phyloP scores from a whole-genome alignment of 2,888 invertebrate species.

The Ormia ochracea region DNA sequence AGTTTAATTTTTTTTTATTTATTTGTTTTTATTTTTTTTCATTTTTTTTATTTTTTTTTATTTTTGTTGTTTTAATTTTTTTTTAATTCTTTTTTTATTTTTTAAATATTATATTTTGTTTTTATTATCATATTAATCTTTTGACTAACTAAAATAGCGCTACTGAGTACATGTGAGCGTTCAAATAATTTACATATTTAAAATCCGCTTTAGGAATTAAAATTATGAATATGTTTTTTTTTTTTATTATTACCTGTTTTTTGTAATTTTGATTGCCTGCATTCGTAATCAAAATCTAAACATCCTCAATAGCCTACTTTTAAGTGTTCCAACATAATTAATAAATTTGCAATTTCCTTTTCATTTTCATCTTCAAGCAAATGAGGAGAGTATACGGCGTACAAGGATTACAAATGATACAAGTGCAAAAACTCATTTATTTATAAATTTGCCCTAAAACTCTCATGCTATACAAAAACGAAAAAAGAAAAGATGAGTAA shows the following conservation, averaged over 20 bases:
- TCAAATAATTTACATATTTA: no score
- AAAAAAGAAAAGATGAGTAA: constrained; percentile 29
- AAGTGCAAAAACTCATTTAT: not conserved
- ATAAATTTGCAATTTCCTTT: constrained; percentile 46
- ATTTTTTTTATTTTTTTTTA: no score
- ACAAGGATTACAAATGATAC: not conserved
- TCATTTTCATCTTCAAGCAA: constrained; percentile 31
- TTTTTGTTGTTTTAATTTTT: no score
- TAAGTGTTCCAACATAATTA: not conserved
- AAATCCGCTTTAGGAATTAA: no score
- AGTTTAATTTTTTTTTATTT: no score
- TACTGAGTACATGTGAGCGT: no score
- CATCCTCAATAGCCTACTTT: not conserved
- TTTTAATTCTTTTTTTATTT: no score
- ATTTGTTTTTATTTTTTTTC: no score
- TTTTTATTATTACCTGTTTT: not conserved
- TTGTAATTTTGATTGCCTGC: no score
- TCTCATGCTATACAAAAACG: not conserved
- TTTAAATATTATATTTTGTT: no score
- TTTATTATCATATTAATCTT: no score
- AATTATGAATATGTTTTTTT: not conserved
- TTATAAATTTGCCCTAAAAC: constrained; percentile 13
- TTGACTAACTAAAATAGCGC: no score
- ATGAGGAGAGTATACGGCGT: constrained; percentile 2
- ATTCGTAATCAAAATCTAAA: not conserved